Base-by-base conservation (phyloP, 2,888 invertebrate genomes). In the Caenorhabditis plicata region DNA sequence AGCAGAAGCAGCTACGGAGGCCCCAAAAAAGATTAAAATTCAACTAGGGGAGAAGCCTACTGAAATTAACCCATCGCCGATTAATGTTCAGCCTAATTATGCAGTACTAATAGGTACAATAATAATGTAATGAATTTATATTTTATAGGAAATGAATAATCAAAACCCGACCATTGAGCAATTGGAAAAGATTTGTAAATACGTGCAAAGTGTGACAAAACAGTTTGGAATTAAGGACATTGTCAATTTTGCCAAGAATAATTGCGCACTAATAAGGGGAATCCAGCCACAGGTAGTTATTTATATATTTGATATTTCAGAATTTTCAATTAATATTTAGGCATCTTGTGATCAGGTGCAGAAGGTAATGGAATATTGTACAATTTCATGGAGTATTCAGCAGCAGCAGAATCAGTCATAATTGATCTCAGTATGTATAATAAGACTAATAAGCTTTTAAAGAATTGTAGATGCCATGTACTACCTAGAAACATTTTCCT, bases 211-310 rank as follows among this genome's bases (percentile, higher is more conserved):
- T 17, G 49, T 62, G 8, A 48, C 67, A 2, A 67, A 64, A 17
- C 41, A 47, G 5, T 67, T 67, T 25, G 67, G 67, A 27, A 67
- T 67, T 41, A 64, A 57, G 19, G 53, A 64, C 19, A 50, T 60
- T 4, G 55, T 47, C 4, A 51, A 42, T 5, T 67, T 61, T 38
- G 52, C 64, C 31, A 64, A 64, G 41, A 57, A 61, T 20, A 64
- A 67, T 22, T 67, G 67, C 38, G 19, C 41, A n/a, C 49, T 64
- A 35, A 57, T 67, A 8, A 50, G 51, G 23, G 48, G 44, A 13
- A 61, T 60, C 50, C 63, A 67, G 39, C 60, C 60, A 51, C 35
- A 52, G 54, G 67, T 67, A 47, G 4, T 36, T 23, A 13, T 17
- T 13, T 31, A 20, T 19, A 11, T 13, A 32, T 13, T 8, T n/a